Evolutionary conservation across 2,888 invertebrate genomes (phyloP).

Genomic region (Oithona nana): DNA sequence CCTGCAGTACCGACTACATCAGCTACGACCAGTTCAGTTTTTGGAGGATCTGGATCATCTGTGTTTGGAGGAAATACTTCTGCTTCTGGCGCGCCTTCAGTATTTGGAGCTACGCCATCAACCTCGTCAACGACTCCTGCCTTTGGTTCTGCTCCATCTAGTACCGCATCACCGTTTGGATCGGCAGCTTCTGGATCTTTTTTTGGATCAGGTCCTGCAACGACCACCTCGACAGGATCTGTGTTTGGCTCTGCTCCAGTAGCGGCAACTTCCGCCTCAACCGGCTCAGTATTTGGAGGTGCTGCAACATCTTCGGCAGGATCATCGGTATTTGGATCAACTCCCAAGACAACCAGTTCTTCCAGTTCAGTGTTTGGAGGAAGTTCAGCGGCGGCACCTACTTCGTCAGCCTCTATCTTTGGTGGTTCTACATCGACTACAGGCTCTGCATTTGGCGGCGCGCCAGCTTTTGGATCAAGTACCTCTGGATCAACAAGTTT

Average conservation of each 20-base stretch:
- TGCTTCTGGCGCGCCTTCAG: neutral
- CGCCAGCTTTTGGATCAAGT: neutral
- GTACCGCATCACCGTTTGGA: constrained; percentile 14
- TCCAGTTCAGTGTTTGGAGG: constrained; percentile 22
- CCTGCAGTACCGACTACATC: neutral
- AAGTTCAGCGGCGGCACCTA: constrained; percentile 20
- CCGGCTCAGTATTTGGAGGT: constrained; percentile 17
- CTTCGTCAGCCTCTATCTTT: constrained; percentile 21
- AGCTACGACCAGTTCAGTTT: neutral
- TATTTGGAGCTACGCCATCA: constrained; percentile 1
- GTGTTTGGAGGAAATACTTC: too few species aligned
- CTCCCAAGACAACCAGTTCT: constrained; percentile 16
- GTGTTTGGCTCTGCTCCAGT: constrained; percentile 15
- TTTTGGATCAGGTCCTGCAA: constrained; percentile 18
- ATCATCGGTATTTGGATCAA: constrained; percentile 19
- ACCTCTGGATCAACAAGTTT: neutral
- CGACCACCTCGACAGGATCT: constrained; percentile 12
- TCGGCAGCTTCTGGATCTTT: constrained; percentile 12
- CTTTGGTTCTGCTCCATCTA: constrained; percentile 7
- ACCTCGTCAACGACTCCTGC: neutral
- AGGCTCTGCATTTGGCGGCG: neutral
- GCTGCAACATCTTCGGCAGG: constrained; percentile 12
- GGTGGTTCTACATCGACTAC: constrained; percentile 18
- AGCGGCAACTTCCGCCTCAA: constrained; percentile 6
- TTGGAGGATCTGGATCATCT: neutral